Evolutionary conservation across 2,797 vertebrate species (phyloP), one percentile per base, ranked within the genome.

Genomic region (Huso huso): DNA sequence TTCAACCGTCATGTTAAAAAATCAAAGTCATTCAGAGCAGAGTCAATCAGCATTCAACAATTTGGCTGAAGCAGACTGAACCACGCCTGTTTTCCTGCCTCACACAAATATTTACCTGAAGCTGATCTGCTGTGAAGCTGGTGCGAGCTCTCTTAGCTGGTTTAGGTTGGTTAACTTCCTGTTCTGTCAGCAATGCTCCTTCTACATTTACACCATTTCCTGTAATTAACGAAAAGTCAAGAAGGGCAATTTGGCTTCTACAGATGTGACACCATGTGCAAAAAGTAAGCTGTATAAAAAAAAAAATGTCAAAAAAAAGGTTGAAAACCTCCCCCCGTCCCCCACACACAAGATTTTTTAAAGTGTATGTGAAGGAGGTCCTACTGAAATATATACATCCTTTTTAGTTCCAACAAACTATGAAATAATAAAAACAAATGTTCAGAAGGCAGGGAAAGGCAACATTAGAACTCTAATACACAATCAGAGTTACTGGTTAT

Each of bases 121-220:
- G 92, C 12, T 99, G 96, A 76, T 99, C 94, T 5, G 95, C 93
- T 1, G 95, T 97, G 85, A 98, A 99, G 84, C 96, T 97, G 79
- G 96, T 99, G 78, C 96, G 90, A n/a, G 94, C 95, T 88, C 96
- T 92, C 84, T 99, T 99, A 66, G 95, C 94, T 75, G 94, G 94
- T 76, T 96, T 98, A 7, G 94, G 94, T 75, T 96, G 93, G 78
- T 92, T 95, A 59, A 93, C 82, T 71, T 96, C 94, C 84, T 96
- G 94, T 13, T 95, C 94, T 48, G 93, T 92, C 72, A 94, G 86
- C 69, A 97, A 75, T 0, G 91, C 91, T 10, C 93, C 94, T 84
- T 95, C 94, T 83, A 94, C 88, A 48, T 87, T 95, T 49, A 95
- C 89, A 51, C 87, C 88, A 82, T 82, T 94, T 72, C 94, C 95